Base-by-base conservation (phyloP, 2,888 invertebrate species). In the Aricia artaxerxes region DNA sequence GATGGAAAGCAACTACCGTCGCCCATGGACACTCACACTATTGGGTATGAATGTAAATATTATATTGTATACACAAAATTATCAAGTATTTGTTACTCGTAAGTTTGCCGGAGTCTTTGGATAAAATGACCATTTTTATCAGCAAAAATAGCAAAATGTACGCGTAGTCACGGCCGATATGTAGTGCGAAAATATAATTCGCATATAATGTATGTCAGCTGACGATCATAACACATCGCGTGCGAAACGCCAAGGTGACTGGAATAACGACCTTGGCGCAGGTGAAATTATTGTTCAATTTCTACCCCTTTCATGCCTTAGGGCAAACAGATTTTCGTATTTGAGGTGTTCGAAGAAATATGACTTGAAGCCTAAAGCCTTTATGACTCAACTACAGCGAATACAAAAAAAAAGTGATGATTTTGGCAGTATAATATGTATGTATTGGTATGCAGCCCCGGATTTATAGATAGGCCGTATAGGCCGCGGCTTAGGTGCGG, bases 191-290 rank as follows among this genome's bases (percentile, higher is more conserved):
- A 80, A 79, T 80, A 80, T 75, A 78, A 79, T 80, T 81, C 76
- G 80, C 79, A 79, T 72, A 80, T 57, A 78, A 61, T 60, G 53
- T 76, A 75, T 76, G 53, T 69, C 78, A 72, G 49, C 13, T 31
- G 53, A 31, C 75, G 75, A 79, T 76, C 69, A 79, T 79, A 78
- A 79, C 78, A 79, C 72, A 76, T 81, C 80, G 81, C 81, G 82
- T 81, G 80, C 76, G 13, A 77, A 82, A 82, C 80, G 79, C 78
- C 81, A 82, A 81, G 80, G 81, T 81, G 82, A 81, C 79, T 69
- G 73, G 75, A 73, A 73, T 40, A 40, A n/a, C n/a, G 73, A 44
- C 73, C 73, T 73, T 73, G 73, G 73, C 24, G 7, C 7, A 7
- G 24, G 73, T 40, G 73, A 44, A 73, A 24, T 24, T 73, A 44